phyloP scores from a whole-genome alignment of 2,888 invertebrate species.

The Drosophila borborema region DNA sequence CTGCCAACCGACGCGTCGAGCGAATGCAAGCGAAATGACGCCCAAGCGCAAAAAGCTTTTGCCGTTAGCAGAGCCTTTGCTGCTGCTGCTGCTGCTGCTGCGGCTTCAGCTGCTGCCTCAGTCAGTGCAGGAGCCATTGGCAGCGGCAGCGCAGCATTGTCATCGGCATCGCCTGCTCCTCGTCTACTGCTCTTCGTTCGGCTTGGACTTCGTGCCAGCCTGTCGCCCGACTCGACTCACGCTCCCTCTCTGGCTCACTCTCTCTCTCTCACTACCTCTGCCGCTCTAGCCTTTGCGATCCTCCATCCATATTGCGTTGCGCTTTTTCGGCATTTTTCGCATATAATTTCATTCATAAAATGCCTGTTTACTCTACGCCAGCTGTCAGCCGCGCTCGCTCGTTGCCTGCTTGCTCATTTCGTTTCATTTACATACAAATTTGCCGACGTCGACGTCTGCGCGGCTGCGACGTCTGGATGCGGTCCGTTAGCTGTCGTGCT shows the following conservation, averaged over 20 bases:
- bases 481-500: slow-evolving; percentile 25
- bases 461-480: slow-evolving; percentile 26
- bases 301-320: slow-evolving; percentile 28
- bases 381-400: slow-evolving; percentile 16
- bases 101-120: slow-evolving; percentile 16
- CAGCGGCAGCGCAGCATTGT: slow-evolving; percentile 13
- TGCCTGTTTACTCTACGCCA: slow-evolving; percentile 39
- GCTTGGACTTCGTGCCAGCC: slow-evolving; percentile 36
- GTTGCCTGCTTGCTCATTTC: slow-evolving; percentile 19
- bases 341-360: slow-evolving; percentile 78
- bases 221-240: background rate
- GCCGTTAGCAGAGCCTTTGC: slow-evolving; percentile 42
- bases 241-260: background rate
- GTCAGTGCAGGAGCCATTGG: slow-evolving; percentile 40
- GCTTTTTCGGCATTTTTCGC: slow-evolving; percentile 52
- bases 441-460: slow-evolving; percentile 27
- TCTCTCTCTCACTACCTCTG: background rate
- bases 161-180: slow-evolving; percentile 20
- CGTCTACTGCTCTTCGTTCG: slow-evolving; percentile 14
- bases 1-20: slow-evolving; percentile 78
- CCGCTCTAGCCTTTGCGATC: slow-evolving; percentile 28
- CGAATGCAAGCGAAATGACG: slow-evolving; percentile 82
- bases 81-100: slow-evolving; percentile 17
- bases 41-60: slow-evolving; percentile 51
- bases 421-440: slow-evolving; percentile 50